A percentile compares a stretch with the other conserved stretches of the same genome.
Conservation (phyloP, 2,797 vertebrate genomes). For the Macrochelys suwanniensis region DNA sequence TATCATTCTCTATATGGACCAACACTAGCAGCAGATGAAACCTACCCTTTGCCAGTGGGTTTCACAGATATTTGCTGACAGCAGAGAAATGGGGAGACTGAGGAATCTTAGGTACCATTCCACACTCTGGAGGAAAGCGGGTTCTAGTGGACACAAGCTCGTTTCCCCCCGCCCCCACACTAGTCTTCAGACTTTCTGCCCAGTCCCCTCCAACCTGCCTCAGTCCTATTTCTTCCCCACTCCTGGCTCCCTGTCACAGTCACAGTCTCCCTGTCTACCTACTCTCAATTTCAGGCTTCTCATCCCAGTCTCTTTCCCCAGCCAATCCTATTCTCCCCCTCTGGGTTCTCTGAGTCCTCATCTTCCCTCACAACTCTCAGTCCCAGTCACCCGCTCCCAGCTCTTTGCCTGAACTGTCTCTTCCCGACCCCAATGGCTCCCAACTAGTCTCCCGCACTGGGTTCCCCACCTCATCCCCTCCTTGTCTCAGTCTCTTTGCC, state of each 20-base stretch:
- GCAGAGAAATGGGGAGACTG: not conserved
- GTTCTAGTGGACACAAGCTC: not conserved
- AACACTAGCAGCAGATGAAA: not conserved
- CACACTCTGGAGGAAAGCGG: fast-evolving
- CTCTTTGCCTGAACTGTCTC: not conserved
- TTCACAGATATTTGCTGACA: not conserved
- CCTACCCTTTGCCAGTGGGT: not conserved
- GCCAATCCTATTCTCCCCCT: not conserved
- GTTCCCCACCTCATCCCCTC: no score
- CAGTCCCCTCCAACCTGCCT: not conserved
- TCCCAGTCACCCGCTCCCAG: not conserved
- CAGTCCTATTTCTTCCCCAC: not conserved
- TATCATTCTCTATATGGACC: not conserved
- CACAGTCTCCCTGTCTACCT: not conserved
- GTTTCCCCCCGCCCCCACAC: not conserved
- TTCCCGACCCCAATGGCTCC: not conserved
- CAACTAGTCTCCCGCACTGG: not conserved
- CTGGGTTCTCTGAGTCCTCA: not conserved
- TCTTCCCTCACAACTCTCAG: not conserved
- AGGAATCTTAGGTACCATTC: not conserved
- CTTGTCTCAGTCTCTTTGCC: no score
- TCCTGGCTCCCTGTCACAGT: not conserved
- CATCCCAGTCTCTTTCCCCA: not conserved
- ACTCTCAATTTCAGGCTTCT: not conserved
- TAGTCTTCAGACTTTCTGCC: not conserved